phyloP scores from a whole-genome alignment of 2,888 invertebrate genomes.

The Drosophila parthenogenetica region DNA sequence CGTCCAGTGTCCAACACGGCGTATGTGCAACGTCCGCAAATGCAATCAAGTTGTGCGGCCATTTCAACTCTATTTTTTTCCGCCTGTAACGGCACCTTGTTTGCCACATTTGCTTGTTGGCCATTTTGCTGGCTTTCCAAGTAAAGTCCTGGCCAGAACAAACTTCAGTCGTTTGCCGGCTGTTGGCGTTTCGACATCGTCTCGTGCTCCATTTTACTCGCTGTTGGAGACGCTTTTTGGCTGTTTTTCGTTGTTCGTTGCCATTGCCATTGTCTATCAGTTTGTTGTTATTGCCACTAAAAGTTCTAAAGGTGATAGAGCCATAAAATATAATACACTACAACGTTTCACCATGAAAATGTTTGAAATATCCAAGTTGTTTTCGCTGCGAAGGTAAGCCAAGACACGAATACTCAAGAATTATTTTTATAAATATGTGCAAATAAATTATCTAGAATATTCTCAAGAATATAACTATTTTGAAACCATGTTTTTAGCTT shows the following conservation, averaged over 20 bases:
- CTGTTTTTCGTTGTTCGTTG: constrained; percentile 1
- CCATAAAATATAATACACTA: constrained; percentile 17
- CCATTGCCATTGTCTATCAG: not conserved
- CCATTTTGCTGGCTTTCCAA: constrained; percentile 33
- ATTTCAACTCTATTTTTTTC: constrained; percentile 25
- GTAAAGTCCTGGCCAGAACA: constrained; percentile 36
- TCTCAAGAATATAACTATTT: not conserved
- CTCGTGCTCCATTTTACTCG: constrained; percentile 37
- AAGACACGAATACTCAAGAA: not conserved
- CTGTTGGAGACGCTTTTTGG: not conserved
- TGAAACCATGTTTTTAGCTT: no score
- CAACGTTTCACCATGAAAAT: constrained; percentile 69
- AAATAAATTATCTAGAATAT: not conserved
- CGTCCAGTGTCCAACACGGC: constrained; percentile 59
- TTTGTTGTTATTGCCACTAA: constrained; percentile 13
- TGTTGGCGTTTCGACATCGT: constrained; percentile 65
- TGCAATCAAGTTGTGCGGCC: constrained; percentile 55
- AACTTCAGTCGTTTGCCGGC: constrained; percentile 70
- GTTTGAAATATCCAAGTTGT: constrained; percentile 83
- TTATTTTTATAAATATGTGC: not conserved
- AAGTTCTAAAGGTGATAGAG: constrained; percentile 31
- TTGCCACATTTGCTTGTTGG: constrained; percentile 32
- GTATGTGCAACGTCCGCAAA: constrained; percentile 68
- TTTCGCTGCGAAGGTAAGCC: constrained; percentile 82
- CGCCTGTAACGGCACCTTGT: constrained; percentile 15